Evolutionary conservation across 2,888 invertebrate genomes (phyloP).

Genomic region (Drosophila crucigera): DNA sequence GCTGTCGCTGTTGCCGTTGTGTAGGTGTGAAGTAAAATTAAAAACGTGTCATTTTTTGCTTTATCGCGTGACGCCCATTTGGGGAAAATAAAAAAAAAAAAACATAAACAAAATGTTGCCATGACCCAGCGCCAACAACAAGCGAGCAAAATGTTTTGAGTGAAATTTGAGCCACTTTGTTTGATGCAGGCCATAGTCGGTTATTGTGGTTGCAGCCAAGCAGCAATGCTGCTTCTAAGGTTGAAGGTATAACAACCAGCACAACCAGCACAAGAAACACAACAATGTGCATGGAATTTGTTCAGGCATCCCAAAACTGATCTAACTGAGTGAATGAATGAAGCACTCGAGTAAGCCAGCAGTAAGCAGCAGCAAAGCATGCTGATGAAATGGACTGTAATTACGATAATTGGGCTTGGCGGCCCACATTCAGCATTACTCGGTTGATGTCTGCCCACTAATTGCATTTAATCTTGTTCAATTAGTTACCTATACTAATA

Average conservation of each 20-base stretch:
- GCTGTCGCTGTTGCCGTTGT: constrained; percentile 40
- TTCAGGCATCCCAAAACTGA: background rate
- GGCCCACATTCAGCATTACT: constrained; percentile 9
- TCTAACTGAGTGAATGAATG: background rate
- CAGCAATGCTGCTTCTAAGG: background rate
- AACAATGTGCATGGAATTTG: constrained; percentile 2
- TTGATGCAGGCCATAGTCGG: constrained; percentile 31
- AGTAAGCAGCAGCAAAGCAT: constrained; percentile 1
- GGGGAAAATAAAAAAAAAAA: constrained; percentile 23
- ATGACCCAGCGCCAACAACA: constrained; percentile 48
- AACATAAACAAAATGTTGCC: constrained; percentile 47
- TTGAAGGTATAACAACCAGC: background rate
- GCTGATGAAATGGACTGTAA: constrained; percentile 20
- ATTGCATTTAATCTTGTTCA: constrained; percentile 59
- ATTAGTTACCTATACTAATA: constrained; percentile 32
- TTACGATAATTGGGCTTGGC: constrained; percentile 49
- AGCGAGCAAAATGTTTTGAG: constrained; percentile 35
- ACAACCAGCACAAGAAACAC: constrained; percentile 5
- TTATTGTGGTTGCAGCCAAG: constrained; percentile 22
- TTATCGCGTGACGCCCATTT: constrained; percentile 71
- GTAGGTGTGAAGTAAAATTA: constrained; percentile 80
- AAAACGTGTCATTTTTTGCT: constrained; percentile 82
- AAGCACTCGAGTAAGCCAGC: constrained; percentile 1
- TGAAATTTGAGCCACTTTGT: constrained; percentile 69
- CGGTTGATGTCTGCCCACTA: constrained; percentile 32